Percentiles rank a stretch among this genome's conserved stretches.
phyloP scores from a whole-genome alignment of 2,888 invertebrate species.

The Scaptodrosophila latifasciaeformis region DNA sequence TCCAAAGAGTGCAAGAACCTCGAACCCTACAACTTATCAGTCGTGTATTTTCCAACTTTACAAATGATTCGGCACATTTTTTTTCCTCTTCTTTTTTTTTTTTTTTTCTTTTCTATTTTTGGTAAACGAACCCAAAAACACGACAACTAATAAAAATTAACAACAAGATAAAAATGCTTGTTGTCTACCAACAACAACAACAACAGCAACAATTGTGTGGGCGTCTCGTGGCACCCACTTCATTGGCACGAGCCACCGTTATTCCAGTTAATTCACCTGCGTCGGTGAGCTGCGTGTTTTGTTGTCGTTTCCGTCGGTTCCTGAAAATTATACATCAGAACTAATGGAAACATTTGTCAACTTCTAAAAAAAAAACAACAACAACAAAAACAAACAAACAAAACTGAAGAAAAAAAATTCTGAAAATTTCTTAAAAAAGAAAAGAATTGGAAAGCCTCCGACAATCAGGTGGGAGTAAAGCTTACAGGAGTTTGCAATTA shows the following conservation, averaged over 20 bases:
- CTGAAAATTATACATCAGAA: slow-evolving; percentile 36
- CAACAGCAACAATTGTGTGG: slow-evolving; percentile 34
- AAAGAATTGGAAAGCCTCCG: neutral
- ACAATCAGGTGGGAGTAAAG: neutral
- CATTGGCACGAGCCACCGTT: slow-evolving; percentile 35
- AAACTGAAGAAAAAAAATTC: neutral
- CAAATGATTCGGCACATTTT: slow-evolving; percentile 46
- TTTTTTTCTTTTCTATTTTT: no score
- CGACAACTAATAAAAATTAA: slow-evolving; percentile 51
- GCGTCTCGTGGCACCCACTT: slow-evolving; percentile 35
- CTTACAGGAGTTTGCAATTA: slow-evolving; percentile 45
- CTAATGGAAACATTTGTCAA: slow-evolving; percentile 41
- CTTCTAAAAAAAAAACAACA: neutral
- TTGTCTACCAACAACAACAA: no score
- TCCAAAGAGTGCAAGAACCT: no score
- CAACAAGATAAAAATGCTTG: slow-evolving; percentile 47
- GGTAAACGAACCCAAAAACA: slow-evolving; percentile 26
- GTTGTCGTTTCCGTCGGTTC: neutral
- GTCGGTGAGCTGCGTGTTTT: neutral
- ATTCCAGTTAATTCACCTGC: slow-evolving; percentile 34
- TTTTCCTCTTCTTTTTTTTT: no score
- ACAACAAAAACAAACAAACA: neutral
- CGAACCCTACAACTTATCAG: no score
- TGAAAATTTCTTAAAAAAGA: no score
- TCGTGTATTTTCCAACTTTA: no score